These are phyloP conservation scores for Loris lydekkerianus DNA, from an alignment of 2,797 vertebrate genomes.

Conservation along the genomic window DNA sequence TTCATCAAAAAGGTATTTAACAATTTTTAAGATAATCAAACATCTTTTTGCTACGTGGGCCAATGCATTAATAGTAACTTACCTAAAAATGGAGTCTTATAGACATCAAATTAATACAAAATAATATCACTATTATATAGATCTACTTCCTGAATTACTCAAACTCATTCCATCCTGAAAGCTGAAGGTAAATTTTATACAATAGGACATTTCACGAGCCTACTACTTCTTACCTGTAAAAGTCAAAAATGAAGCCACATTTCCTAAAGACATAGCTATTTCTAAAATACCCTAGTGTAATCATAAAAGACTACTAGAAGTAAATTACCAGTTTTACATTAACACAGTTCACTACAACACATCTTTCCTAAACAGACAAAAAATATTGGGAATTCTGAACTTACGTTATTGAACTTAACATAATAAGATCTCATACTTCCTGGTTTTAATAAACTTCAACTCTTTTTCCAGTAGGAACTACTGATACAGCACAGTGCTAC, in stretches of 20 bases:
- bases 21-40: slow-evolving; percentile 67
- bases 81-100: slow-evolving; percentile 72
- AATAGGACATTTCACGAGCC: slow-evolving; percentile 32
- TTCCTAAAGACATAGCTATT: slow-evolving; percentile 70
- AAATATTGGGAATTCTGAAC: slow-evolving; percentile 26
- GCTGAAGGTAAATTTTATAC: slow-evolving; percentile 5
- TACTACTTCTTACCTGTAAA: slow-evolving; percentile 54
- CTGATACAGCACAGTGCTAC: slow-evolving; percentile 55
- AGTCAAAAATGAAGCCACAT: slow-evolving; percentile 47
- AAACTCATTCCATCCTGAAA: slow-evolving; percentile 61
- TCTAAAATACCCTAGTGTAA: slow-evolving; percentile 69
- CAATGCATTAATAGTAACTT: slow-evolving; percentile 58
- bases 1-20: slow-evolving; percentile 70
- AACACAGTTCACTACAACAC: slow-evolving; percentile 74
- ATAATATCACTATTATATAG: slow-evolving; percentile 50
- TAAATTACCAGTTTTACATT: slow-evolving; percentile 69
- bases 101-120: slow-evolving; percentile 70
- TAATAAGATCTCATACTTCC: slow-evolving; percentile 21
- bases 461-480: slow-evolving; percentile 44
- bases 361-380: slow-evolving; percentile 63
- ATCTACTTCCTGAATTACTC: slow-evolving; percentile 42
- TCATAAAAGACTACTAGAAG: slow-evolving; percentile 66
- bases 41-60: slow-evolving; percentile 62
- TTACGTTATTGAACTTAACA: slow-evolving; percentile 41
- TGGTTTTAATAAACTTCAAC: slow-evolving; percentile 44